These are phyloP conservation scores for Bubo bubo DNA, from an alignment of 2,113 vertebrate genomes.

Conservation along the genomic window DNA sequence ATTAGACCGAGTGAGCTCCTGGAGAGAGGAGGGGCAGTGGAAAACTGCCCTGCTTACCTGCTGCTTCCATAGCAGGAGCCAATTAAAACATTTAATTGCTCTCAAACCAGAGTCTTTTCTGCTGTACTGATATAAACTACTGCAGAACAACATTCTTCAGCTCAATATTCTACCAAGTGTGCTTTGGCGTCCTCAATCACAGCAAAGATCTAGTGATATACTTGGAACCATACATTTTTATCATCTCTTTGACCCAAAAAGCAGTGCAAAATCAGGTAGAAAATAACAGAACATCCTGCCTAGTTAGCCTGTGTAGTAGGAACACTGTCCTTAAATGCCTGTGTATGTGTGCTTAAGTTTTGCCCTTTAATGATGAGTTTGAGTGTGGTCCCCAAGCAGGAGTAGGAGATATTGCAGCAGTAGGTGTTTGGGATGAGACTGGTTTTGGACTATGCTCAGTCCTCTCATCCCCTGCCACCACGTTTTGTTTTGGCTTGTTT, in stretches of 20 bases:
- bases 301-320: background rate
- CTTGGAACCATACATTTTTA: background rate
- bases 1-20: background rate
- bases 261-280: background rate
- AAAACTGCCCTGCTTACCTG: background rate
- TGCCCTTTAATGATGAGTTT: background rate
- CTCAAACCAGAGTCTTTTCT: background rate
- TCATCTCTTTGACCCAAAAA: background rate
- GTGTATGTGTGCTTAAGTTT: rapidly evolving
- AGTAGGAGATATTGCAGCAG: background rate
- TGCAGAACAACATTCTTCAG: background rate
- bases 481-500: background rate
- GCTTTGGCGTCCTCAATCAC: background rate
- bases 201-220: background rate
- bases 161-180: background rate
- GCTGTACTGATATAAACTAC: background rate
- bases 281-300: background rate
- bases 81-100: background rate
- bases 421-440: background rate
- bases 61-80: background rate
- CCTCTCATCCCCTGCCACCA: background rate
- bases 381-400: background rate
- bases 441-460: background rate
- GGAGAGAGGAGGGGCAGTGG: background rate
- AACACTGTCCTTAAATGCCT: rapidly evolving